phyloP scores from a whole-genome alignment of 2,797 vertebrate genomes.

The Spea hammondii region DNA sequence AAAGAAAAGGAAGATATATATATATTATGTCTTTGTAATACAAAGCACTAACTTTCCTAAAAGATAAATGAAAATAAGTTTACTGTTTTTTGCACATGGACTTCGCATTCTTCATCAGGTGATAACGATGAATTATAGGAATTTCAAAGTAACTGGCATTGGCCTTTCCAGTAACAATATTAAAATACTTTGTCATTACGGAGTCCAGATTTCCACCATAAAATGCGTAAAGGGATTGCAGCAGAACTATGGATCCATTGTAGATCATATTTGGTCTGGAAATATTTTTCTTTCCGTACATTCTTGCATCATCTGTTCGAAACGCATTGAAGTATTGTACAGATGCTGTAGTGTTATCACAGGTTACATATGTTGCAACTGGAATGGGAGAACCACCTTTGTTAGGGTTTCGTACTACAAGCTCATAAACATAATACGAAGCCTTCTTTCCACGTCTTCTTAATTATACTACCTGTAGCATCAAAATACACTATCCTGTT shows the following conservation, averaged over 20 bases:
- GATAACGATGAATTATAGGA: too few species aligned
- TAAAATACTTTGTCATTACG: conserved; percentile 10
- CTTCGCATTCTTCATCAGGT: neutral
- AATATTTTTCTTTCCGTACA: conserved; percentile 1
- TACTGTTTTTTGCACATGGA: neutral
- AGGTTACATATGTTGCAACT: neutral
- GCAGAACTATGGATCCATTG: neutral
- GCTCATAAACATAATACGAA: neutral
- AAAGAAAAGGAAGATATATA: neutral
- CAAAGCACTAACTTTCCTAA: conserved; percentile 13
- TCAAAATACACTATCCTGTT: neutral
- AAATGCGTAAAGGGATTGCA: neutral
- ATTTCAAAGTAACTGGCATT: neutral
- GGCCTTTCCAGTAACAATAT: neutral
- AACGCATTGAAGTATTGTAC: neutral
- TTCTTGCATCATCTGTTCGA: conserved; percentile 1
- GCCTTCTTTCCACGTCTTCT: neutral
- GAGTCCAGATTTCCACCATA: neutral
- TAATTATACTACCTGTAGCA: neutral
- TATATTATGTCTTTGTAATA: neutral
- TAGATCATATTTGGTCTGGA: too few species aligned
- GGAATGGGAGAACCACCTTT: neutral
- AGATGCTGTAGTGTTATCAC: conserved; percentile 1
- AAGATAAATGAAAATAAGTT: neutral
- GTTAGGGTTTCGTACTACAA: neutral